Base-by-base conservation (phyloP, 2,888 invertebrate genomes). In the Drosophila kokeensis region DNA sequence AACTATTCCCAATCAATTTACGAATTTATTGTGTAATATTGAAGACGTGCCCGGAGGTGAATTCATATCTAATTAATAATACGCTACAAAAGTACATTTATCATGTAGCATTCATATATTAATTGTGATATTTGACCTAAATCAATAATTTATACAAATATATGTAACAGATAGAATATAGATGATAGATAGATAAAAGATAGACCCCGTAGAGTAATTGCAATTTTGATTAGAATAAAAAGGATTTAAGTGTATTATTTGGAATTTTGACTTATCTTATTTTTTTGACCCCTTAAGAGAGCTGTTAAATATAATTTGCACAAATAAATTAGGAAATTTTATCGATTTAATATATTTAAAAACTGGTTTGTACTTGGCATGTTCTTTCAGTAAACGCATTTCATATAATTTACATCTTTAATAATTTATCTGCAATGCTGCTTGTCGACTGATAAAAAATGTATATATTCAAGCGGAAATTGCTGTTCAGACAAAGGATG, bases 1-100 rank as follows among this genome's bases (percentile, higher is more conserved):
- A 15, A 60, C 53, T 2, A 54, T 54, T 59, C 21, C 53, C 34
- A 38, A 32, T 5, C 5, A 11, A 40, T 36, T 65, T 27, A 60
- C 36, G 10, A n/a, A 21, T 15, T 27, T 18, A 45, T 60, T 64
- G 53, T 18, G 38, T 4, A 70, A 71, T 4, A 21, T 29, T n/a
- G n/a, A 54, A 63, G 42, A 64, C 55, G 48, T 64, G 54, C 40
- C 40, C n/a, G 11, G 18, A 27, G 7, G 3, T n/a, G 18, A 27
- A 53, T 18, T 21, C 24, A 36, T 29, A 27, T 54, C 8, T 34
- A 32, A 69, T 55, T 59, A 53, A 45, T 53, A 36, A 52, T 21
- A 10, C 0, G 30, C 36, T 29, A 7, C 6, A 27, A 29, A 15
- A 29, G 1, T 13, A 11, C 7, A n/a, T 36, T 21, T 30, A 13